phyloP scores from a whole-genome alignment of 2,888 invertebrate species.

The Acleris holmiana region DNA sequence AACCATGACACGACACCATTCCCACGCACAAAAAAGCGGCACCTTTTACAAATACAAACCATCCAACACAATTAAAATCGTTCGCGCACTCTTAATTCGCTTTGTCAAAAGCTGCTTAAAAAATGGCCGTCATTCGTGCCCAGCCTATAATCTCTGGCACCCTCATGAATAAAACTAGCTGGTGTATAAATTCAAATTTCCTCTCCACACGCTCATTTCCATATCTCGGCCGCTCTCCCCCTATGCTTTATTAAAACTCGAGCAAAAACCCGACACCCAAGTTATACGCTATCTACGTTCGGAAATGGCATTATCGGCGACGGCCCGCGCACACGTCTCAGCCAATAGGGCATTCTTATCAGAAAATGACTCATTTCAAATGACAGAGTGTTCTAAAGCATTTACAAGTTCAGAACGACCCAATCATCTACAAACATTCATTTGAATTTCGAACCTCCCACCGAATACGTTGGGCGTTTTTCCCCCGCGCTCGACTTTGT shows the following conservation, averaged over 20 bases:
- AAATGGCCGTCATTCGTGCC: constrained; percentile 31
- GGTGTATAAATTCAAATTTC: constrained; percentile 84
- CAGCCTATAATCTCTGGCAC: constrained; percentile 48
- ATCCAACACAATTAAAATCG: constrained; percentile 33
- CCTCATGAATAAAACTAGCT: constrained; percentile 82
- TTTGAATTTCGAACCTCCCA: constrained; percentile 50
- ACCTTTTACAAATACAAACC: constrained; percentile 36
- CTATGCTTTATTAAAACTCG: constrained; percentile 82
- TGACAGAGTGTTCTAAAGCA: constrained; percentile 84
- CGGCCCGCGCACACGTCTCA: constrained; percentile 81
- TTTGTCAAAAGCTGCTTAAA: constrained; percentile 33
- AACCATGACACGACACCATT: constrained; percentile 36
- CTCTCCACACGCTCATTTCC: constrained; percentile 83
- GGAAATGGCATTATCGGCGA: constrained; percentile 82
- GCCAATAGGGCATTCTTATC: constrained; percentile 87
- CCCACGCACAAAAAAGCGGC: constrained; percentile 44
- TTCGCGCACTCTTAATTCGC: constrained; percentile 38
- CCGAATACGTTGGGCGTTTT: constrained; percentile 39
- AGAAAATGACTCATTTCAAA: constrained; percentile 90
- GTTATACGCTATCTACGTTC: constrained; percentile 79
- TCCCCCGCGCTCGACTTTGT: constrained; percentile 41
- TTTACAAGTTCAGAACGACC: constrained; percentile 62
- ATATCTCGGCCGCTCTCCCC: constrained; percentile 78
- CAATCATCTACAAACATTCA: constrained; percentile 47
- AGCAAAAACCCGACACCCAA: constrained; percentile 80